These are phyloP conservation scores for Calypte anna DNA, from an alignment of 2,113 vertebrate genomes.

Conservation along the genomic window DNA sequence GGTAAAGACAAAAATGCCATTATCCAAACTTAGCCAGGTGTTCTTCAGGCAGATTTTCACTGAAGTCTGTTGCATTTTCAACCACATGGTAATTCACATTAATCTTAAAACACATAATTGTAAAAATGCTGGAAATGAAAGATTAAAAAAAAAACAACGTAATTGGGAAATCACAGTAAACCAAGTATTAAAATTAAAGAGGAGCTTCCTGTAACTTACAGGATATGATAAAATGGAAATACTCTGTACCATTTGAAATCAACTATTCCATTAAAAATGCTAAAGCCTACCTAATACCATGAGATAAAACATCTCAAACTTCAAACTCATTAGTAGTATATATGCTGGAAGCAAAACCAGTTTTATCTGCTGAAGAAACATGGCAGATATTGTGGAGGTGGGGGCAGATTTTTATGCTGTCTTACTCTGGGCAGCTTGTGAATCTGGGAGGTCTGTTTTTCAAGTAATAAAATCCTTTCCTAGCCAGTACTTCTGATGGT, in stretches of 20 bases:
- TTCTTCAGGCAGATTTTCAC: constrained; percentile 32
- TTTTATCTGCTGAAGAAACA: not conserved
- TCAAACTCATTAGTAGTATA: not conserved
- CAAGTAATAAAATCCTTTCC: not conserved
- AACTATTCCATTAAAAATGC: not conserved
- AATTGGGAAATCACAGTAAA: not conserved
- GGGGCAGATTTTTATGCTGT: not conserved
- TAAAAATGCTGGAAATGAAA: not conserved
- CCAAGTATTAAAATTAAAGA: not conserved
- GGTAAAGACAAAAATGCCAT: constrained; percentile 30
- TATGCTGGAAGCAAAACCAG: not conserved
- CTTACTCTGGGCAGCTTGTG: not conserved
- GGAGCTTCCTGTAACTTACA: not conserved
- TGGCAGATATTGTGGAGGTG: not conserved
- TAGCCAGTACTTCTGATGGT: not conserved
- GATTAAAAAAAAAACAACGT: not conserved
- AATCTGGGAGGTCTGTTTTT: not conserved
- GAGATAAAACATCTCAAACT: not conserved
- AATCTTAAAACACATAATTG: constrained; percentile 7
- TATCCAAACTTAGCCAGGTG: constrained; percentile 50
- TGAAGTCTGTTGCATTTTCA: constrained; percentile 30
- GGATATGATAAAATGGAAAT: not conserved
- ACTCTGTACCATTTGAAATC: not conserved
- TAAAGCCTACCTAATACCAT: not conserved
- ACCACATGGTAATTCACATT: constrained; percentile 36